A percentile compares a stretch with the other conserved stretches of the same genome.
These are phyloP conservation scores for Dicroscelio sp. DNA, from an alignment of 2,888 invertebrate species.

Conservation along the genomic window DNA sequence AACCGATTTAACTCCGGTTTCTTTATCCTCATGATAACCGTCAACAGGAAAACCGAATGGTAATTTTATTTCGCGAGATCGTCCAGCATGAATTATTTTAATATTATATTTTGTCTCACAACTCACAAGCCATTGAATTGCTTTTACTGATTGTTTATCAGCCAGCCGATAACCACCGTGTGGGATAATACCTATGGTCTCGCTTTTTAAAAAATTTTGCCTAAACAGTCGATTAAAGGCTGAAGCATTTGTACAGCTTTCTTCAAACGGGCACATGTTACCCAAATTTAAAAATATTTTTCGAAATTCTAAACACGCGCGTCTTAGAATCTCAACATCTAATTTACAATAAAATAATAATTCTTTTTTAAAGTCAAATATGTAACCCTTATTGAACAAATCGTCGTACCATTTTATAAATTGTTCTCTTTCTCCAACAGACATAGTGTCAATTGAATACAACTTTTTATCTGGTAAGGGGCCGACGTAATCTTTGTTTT, in stretches of 20 bases:
- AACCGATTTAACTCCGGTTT: neutral
- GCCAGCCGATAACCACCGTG: neutral
- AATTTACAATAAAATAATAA: neutral
- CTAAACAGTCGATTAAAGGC: slow-evolving; percentile 80
- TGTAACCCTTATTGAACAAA: neutral
- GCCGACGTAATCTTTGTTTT: slow-evolving; percentile 77
- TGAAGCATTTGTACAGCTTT: slow-evolving; percentile 76
- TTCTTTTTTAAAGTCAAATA: slow-evolving; percentile 4
- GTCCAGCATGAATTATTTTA: neutral
- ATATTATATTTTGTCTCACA: neutral
- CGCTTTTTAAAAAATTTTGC: slow-evolving; percentile 26
- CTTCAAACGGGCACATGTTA: slow-evolving; percentile 77
- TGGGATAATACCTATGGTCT: slow-evolving; percentile 31
- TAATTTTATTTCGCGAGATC: neutral
- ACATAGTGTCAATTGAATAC: slow-evolving; percentile 53
- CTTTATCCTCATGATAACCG: neutral
- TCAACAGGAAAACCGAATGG: neutral
- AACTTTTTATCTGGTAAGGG: neutral
- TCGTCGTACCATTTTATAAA: neutral
- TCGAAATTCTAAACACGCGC: slow-evolving; percentile 78
- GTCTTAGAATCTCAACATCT: slow-evolving; percentile 69
- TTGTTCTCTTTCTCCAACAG: neutral
- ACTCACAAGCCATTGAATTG: slow-evolving; percentile 1
- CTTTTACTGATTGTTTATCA: slow-evolving; percentile 15
- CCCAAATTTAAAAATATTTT: slow-evolving; percentile 72